Evolutionary conservation across 1,140 invertebrate species (phyloP).

Genomic region (Lepidotrigona ventralis): DNA sequence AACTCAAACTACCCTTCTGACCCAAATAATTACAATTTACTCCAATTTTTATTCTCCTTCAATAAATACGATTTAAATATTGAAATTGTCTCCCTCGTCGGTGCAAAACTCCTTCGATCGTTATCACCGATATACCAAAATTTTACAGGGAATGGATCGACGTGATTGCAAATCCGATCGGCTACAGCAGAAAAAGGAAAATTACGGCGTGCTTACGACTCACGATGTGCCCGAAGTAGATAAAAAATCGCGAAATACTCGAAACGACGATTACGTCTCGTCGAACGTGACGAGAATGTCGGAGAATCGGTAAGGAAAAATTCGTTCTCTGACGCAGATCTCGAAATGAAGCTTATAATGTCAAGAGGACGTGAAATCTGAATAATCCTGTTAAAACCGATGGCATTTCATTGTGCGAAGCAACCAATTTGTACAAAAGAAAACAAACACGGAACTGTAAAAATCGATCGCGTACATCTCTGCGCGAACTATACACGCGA

Average conservation of each 20-base stretch:
- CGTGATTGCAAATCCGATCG: conserved; percentile 45
- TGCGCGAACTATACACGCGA: background rate
- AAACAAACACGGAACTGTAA: background rate
- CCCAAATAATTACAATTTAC: background rate
- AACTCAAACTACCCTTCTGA: background rate
- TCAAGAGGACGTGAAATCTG: background rate
- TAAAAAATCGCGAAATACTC: background rate
- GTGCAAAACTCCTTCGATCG: background rate
- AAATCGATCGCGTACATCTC: background rate
- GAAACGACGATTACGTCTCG: background rate
- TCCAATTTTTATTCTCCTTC: background rate
- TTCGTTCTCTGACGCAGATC: too few relatives aligned
- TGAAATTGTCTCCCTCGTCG: background rate
- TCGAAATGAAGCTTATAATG: background rate
- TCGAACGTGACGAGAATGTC: too few relatives aligned
- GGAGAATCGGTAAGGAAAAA: background rate
- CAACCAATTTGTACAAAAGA: background rate
- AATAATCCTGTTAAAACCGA: background rate
- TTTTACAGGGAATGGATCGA: background rate
- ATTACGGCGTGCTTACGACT: background rate
- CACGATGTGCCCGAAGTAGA: background rate
- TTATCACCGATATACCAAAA: background rate
- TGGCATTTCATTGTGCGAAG: conserved; percentile 4
- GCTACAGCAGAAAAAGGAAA: background rate
- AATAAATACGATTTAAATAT: too few relatives aligned